Evolutionary conservation across 2,888 invertebrate species (phyloP).

Genomic region (Agrotis puta): DNA sequence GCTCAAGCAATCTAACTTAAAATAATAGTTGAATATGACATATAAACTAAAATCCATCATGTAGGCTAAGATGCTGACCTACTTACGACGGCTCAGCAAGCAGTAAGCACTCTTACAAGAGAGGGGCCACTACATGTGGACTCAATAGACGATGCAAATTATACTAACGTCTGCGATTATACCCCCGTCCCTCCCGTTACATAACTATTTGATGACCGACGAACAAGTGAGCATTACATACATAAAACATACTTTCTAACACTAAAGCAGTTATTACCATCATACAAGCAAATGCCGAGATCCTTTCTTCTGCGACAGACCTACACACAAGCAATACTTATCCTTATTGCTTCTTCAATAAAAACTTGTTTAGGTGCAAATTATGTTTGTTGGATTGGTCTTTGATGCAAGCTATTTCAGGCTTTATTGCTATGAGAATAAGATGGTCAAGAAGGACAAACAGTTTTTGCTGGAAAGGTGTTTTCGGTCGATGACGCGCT

Average conservation of each 20-base stretch:
- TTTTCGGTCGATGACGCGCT: constrained; percentile 46
- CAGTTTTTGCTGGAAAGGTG: constrained; percentile 21
- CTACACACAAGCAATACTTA: constrained; percentile 36
- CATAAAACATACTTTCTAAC: constrained; percentile 53
- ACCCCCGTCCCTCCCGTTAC: background rate
- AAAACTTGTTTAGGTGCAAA: constrained; percentile 43
- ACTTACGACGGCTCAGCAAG: background rate
- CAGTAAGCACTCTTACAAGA: constrained; percentile 1
- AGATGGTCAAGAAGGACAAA: constrained; percentile 17
- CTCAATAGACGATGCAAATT: constrained; percentile 30
- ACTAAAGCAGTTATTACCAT: constrained; percentile 55
- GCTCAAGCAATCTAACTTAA: too few relatives aligned
- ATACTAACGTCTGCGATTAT: background rate
- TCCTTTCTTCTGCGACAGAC: constrained; percentile 25
- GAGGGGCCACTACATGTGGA: background rate
- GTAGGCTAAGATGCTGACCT: constrained; percentile 20
- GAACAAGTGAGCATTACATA: constrained; percentile 43
- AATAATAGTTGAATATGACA: background rate
- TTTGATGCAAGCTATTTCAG: constrained; percentile 17
- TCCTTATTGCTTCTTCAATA: constrained; percentile 44
- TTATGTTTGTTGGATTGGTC: constrained; percentile 15
- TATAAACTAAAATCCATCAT: constrained; percentile 6
- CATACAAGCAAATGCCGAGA: constrained; percentile 43
- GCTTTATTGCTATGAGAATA: constrained; percentile 3
- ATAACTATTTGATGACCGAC: constrained; percentile 24